Evolutionary conservation across 2,888 invertebrate species (phyloP).

Genomic region (Acutogordius australiensis): DNA sequence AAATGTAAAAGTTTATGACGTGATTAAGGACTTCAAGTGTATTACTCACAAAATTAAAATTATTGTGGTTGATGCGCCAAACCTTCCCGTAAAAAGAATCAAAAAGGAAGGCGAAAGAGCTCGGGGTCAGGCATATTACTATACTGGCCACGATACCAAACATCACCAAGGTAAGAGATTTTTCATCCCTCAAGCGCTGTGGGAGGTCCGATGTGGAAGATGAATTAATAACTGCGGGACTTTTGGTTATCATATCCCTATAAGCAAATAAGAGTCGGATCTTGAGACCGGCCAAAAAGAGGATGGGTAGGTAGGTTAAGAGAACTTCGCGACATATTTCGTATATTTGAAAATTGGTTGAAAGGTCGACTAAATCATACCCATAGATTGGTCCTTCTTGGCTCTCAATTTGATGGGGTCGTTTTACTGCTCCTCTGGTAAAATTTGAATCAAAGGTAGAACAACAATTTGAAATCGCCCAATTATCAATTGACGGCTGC

Average conservation of each 20-base stretch:
- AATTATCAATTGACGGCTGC: neutral
- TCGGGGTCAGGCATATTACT: neutral
- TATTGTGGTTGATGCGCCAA: neutral
- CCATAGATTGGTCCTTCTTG: neutral
- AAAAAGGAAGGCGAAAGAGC: neutral
- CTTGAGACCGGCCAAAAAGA: neutral
- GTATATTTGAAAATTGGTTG: neutral
- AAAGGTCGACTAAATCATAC: neutral
- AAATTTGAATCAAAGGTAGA: neutral
- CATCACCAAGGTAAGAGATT: neutral
- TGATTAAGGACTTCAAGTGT: neutral
- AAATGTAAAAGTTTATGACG: conserved; percentile 1
- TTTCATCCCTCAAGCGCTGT: conserved; percentile 9
- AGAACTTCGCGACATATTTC: neutral
- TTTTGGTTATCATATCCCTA: neutral
- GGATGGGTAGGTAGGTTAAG: neutral
- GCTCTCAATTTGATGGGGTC: too few relatives aligned
- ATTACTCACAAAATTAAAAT: neutral
- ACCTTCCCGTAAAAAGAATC: neutral
- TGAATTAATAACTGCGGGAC: neutral
- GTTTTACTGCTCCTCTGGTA: too few relatives aligned
- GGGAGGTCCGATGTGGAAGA: neutral
- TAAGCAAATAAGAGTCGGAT: neutral
- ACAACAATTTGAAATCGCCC: too few relatives aligned
- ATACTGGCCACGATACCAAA: neutral